These are phyloP conservation scores for Bombus ignitus DNA, from an alignment of 1,140 invertebrate genomes.

Conservation along the genomic window DNA sequence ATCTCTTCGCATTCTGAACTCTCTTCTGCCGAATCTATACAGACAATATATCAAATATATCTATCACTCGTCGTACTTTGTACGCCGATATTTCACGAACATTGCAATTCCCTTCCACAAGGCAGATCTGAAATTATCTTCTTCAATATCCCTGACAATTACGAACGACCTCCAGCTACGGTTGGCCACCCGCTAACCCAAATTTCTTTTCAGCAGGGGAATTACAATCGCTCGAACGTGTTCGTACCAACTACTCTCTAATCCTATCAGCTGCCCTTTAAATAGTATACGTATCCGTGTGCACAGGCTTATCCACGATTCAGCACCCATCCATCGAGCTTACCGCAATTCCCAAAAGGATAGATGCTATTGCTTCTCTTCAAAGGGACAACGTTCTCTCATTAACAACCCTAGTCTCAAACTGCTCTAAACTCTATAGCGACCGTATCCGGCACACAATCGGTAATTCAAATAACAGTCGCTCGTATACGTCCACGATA, in stretches of 20 bases:
- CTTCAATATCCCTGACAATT: background rate
- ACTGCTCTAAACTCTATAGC: conserved; percentile 18
- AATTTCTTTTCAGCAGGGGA: conserved; percentile 14
- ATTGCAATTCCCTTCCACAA: too few species aligned
- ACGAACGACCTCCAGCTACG: background rate
- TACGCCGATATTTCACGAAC: too few species aligned
- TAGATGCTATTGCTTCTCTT: conserved; percentile 37
- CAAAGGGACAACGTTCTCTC: conserved; percentile 35
- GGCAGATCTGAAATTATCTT: background rate
- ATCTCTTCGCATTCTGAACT: conserved; percentile 85
- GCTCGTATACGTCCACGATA: conserved; percentile 21
- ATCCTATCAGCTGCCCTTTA: conserved; percentile 34
- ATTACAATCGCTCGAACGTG: conserved; percentile 31
- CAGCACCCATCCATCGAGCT: conserved; percentile 34
- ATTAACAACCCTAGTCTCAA: conserved; percentile 70
- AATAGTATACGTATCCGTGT: background rate
- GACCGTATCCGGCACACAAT: conserved; percentile 25
- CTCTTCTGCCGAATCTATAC: conserved; percentile 68
- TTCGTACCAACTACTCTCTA: conserved; percentile 24
- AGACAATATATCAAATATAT: background rate
- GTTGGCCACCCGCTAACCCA: conserved; percentile 20
- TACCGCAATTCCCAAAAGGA: conserved; percentile 40
- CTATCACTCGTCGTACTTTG: too few species aligned
- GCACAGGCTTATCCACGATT: conserved; percentile 7
- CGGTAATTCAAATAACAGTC: conserved; percentile 48